A percentile compares a stretch with the other conserved stretches of the same genome.
Conservation (phyloP, 2,113 vertebrate genomes). For the Scytalopus superciliaris region DNA sequence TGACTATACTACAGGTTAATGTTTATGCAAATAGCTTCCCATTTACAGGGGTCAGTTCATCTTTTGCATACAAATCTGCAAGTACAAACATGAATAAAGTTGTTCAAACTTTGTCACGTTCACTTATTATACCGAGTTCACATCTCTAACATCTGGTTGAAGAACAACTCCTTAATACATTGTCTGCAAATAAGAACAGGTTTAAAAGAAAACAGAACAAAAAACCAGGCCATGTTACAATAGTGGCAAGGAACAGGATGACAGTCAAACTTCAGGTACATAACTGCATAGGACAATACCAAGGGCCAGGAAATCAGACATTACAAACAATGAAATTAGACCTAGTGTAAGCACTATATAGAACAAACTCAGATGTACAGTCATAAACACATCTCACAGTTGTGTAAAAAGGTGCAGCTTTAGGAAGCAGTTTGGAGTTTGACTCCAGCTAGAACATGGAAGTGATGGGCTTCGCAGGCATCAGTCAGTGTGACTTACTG, state of each 20-base stretch:
- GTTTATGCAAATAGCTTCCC: not conserved
- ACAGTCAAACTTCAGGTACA: not conserved
- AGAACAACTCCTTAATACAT: not conserved
- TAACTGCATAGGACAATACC: not conserved
- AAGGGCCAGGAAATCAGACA: not conserved
- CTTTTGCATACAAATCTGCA: not conserved
- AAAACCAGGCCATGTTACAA: not conserved
- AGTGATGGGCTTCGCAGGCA: not conserved
- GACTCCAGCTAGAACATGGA: not conserved
- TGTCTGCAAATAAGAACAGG: not conserved
- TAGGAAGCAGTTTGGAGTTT: not conserved
- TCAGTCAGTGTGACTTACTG: not conserved
- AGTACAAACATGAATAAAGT: not conserved
- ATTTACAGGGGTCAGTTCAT: not conserved
- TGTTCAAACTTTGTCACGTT: not conserved
- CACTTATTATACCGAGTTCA: not conserved
- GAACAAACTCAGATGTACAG: not conserved
- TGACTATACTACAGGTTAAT: not conserved
- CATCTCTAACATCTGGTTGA: not conserved
- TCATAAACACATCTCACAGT: not conserved
- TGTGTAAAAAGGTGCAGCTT: not conserved
- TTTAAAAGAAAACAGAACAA: not conserved
- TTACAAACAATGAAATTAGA: not conserved
- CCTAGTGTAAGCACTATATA: accelerated
- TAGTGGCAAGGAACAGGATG: not conserved